These are phyloP conservation scores for Micromys minutus DNA, from an alignment of 2,113 vertebrate genomes.

Conservation along the genomic window DNA sequence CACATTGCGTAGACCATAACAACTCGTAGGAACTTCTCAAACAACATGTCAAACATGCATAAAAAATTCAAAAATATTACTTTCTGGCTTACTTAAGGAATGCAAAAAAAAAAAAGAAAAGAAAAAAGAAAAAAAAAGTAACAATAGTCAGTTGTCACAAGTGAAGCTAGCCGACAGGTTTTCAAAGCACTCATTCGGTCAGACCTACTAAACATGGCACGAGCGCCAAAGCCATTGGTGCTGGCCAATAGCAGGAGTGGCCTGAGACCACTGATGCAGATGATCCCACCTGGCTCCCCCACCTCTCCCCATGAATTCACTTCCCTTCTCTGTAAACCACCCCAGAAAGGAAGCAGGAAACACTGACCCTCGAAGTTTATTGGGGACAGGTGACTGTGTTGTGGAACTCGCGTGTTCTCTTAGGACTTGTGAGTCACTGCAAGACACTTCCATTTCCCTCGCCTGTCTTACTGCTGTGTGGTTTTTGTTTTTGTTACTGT, in stretches of 20 bases:
- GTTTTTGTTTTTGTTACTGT: accelerated
- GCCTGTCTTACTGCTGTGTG: neutral
- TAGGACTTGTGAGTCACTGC: neutral
- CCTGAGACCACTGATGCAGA: neutral
- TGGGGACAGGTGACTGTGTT: accelerated
- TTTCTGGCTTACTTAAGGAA: neutral
- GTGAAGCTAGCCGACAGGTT: neutral
- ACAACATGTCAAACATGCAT: neutral
- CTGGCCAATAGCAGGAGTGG: neutral
- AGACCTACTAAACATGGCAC: neutral
- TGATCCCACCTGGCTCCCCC: accelerated
- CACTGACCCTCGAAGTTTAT: neutral
- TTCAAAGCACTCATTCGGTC: neutral
- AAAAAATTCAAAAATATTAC: neutral
- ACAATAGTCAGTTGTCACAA: neutral
- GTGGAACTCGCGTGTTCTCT: neutral
- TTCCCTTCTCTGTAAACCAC: neutral
- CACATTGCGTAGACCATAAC: neutral
- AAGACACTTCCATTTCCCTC: neutral
- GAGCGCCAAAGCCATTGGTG: neutral
- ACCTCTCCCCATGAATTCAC: neutral
- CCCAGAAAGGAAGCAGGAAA: neutral
- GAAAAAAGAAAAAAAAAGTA: neutral
- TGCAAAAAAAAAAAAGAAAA: neutral
- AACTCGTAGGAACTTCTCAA: neutral